Evolutionary conservation across 2,888 invertebrate species (phyloP), one percentile per base, ranked within the genome.

Genomic region (Microctonus aethiopoides): DNA sequence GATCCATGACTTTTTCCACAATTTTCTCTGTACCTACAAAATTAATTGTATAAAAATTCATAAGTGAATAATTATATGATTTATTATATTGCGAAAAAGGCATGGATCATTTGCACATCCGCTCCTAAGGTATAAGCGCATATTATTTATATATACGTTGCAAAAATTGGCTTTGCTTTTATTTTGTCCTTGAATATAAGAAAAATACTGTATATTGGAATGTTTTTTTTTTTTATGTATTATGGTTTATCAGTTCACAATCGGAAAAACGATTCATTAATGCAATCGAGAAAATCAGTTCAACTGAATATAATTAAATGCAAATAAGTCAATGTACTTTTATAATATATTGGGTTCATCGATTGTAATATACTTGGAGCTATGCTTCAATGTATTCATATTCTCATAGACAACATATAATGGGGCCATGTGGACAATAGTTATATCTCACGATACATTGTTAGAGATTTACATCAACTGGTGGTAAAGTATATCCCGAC

Each of bases 1-100:
- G 68, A 63, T 69, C 68, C 68, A 72, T 62, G 32, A 60, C 67
- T 51, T 52, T 26, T 36, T 36, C 62, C 62, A 16, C 32, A 46
- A n/a, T 32, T 46, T 39, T 13, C n/a, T 13, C 41, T 7, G 24
- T 41, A n/a, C 0, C 39, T 24, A 39, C 4, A 24, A 61, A 41
- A 61, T 16, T 7, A 29, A 3, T 5, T 5, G 20, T n/a, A 16
- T 46, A n/a, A n/a, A 20, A 16, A 16, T 16, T 46, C 2, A 46
- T 1, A 16, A 6, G 16, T 46, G 16, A n/a, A 5, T 5, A 16
- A 46, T 20, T 46, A 2, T n/a, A 5, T 5, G 0, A 16, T 32
- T 57, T 13, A 32, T 29, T 57, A 5, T 57, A 5, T 57, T 3
- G 7, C n/a, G 32, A 16, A 34, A 2, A 34, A 57, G 32, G n/a